Evolutionary conservation across 1,140 invertebrate species (phyloP).

Genomic region (Acromyrmex charruanus): DNA sequence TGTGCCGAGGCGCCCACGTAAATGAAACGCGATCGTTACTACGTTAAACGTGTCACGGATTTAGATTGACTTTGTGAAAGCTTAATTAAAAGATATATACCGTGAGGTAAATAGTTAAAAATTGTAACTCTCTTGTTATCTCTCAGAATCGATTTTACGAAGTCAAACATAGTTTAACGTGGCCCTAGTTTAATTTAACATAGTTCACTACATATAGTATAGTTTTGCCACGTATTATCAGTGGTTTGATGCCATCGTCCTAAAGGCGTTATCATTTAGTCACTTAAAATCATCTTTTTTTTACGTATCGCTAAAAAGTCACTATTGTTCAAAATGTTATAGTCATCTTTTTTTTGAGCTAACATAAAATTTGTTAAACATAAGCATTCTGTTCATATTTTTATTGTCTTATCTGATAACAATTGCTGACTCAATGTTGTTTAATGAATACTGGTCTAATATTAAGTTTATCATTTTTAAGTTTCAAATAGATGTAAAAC

Average conservation of each 20-base stretch:
- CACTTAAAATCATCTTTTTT: no score
- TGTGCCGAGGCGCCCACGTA: slow-evolving; percentile 24
- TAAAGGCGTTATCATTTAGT: background rate
- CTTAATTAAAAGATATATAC: background rate
- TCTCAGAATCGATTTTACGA: slow-evolving; percentile 4
- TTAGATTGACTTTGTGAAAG: slow-evolving; percentile 27
- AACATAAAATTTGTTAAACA: no score
- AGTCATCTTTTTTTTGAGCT: no score
- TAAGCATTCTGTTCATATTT: no score
- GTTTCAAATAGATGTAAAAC: no score
- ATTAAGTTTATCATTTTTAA: no score
- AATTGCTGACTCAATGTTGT: no score
- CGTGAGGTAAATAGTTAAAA: background rate
- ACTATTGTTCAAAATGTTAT: no score
- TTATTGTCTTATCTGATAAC: no score
- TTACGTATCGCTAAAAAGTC: no score
- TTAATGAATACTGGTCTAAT: no score
- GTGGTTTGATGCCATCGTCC: background rate
- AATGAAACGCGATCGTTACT: slow-evolving; percentile 33
- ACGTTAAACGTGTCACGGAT: slow-evolving; percentile 7
- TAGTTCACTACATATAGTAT: background rate
- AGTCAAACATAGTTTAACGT: background rate
- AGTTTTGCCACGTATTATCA: background rate
- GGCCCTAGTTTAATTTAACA: background rate
- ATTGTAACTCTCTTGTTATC: background rate